Conservation (phyloP, 2,797 vertebrate species). For the Poecilia picta region DNA sequence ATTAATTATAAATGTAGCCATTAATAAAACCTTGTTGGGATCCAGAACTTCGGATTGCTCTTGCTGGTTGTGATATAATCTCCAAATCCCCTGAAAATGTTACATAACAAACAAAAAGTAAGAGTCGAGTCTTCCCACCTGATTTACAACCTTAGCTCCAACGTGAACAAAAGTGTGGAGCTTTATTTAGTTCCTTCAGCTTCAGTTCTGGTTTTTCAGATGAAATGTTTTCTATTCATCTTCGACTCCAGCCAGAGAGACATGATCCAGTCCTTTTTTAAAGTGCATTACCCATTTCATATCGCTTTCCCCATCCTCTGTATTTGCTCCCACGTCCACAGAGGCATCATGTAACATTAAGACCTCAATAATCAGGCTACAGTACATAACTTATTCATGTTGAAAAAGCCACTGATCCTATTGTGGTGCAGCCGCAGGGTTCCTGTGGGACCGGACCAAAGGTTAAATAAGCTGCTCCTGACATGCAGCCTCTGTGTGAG, state of each 20-base stretch:
- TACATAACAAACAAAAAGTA: not conserved
- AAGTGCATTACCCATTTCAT: constrained; percentile 4
- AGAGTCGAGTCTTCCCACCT: constrained; percentile 1
- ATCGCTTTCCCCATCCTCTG: not conserved
- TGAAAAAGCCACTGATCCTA: constrained; percentile 30
- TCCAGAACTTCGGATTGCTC: not conserved
- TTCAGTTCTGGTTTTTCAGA: not conserved
- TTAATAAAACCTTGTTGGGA: not conserved
- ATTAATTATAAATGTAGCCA: not conserved
- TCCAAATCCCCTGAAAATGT: constrained; percentile 3
- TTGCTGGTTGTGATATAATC: not conserved
- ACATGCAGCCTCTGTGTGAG: constrained; percentile 23
- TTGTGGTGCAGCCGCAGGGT: constrained; percentile 17
- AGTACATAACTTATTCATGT: constrained; percentile 29
- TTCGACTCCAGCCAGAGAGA: not conserved
- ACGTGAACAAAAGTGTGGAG: not conserved
- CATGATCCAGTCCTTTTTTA: not conserved
- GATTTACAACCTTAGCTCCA: constrained; percentile 6
- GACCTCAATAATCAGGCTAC: constrained; percentile 14
- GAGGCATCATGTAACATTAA: constrained; percentile 19
- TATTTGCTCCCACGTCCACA: constrained; percentile 3
- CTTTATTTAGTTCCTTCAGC: constrained; percentile 6
- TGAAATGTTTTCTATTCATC: not conserved
- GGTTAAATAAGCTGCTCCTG: constrained; percentile 44
- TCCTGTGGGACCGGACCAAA: constrained; percentile 35